A percentile compares a stretch with the other conserved stretches of the same genome.
phyloP scores from a whole-genome alignment of 1,140 invertebrate genomes.

The Dolichoris vasculosae region DNA sequence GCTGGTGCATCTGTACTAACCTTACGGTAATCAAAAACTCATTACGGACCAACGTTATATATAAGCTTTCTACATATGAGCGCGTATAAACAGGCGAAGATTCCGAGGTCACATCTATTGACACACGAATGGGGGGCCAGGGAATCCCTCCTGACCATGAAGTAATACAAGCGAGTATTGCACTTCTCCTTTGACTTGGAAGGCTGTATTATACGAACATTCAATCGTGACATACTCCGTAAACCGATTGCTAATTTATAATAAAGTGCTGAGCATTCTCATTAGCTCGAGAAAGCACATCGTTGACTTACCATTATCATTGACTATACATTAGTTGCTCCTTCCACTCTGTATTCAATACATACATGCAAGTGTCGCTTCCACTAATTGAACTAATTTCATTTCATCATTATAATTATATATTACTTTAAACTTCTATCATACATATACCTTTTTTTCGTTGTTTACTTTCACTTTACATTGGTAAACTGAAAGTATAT shows the following conservation, averaged over 20 bases:
- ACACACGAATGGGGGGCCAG: too few species aligned
- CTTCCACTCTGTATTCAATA: not conserved
- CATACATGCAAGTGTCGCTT: conserved; percentile 24
- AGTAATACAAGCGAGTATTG: not conserved
- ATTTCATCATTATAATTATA: not conserved
- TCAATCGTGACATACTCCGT: not conserved
- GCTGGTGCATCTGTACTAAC: not conserved
- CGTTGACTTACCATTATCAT: not conserved
- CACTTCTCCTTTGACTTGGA: not conserved
- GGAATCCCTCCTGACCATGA: not conserved
- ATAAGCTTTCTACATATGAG: not conserved
- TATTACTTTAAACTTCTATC: not conserved
- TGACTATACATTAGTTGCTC: not conserved
- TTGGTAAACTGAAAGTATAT: not conserved
- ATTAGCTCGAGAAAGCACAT: not conserved
- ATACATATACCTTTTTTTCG: not conserved
- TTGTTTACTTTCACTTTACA: too few species aligned
- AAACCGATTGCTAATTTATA: conserved; percentile 36
- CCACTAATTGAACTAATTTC: conserved; percentile 31
- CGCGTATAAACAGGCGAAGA: not conserved
- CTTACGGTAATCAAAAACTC: not conserved
- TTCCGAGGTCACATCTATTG: not conserved
- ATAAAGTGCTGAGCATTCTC: conserved; percentile 35
- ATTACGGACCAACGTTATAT: not conserved
- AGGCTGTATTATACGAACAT: too few species aligned